phyloP scores from a whole-genome alignment of 2,888 invertebrate species.

The Papilio demoleus region DNA sequence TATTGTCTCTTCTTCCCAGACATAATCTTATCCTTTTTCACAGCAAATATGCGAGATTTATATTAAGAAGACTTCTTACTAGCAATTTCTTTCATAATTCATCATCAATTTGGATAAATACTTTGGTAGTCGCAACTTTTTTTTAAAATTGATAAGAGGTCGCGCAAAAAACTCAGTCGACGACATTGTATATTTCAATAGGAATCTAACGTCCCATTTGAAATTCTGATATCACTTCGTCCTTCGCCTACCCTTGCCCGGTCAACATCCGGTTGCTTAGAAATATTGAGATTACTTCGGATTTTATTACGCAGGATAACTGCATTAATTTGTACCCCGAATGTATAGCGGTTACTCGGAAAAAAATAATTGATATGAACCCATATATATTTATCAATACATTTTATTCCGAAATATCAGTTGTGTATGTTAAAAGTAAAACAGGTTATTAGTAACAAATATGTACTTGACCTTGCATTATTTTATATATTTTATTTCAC shows the following conservation, averaged over 20 bases:
- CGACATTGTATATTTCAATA: slow-evolving; percentile 44
- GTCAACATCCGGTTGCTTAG: slow-evolving; percentile 65
- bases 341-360: slow-evolving; percentile 3
- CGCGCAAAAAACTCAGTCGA: slow-evolving; percentile 9
- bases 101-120: neutral
- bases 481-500: slow-evolving; percentile 3
- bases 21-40: too few relatives aligned
- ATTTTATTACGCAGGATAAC: slow-evolving; percentile 35
- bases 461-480: too few relatives aligned
- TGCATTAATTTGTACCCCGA: slow-evolving; percentile 19
- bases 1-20: too few relatives aligned
- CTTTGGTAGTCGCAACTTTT: neutral
- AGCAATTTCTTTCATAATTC: neutral
- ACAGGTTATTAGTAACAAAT: too few relatives aligned
- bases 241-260: slow-evolving; percentile 72
- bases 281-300: slow-evolving; percentile 42
- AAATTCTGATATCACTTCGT: slow-evolving; percentile 67
- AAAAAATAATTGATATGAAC: neutral
- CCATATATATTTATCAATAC: neutral
- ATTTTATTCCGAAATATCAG: neutral
- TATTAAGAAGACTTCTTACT: too few relatives aligned
- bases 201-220: slow-evolving; percentile 54
- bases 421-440: neutral
- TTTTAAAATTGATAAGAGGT: slow-evolving; percentile 5
- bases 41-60: too few relatives aligned